Percentiles rank a stretch among this genome's conserved stretches.
These are phyloP conservation scores for Aethes cnicana DNA, from an alignment of 2,888 invertebrate genomes.

Conservation along the genomic window DNA sequence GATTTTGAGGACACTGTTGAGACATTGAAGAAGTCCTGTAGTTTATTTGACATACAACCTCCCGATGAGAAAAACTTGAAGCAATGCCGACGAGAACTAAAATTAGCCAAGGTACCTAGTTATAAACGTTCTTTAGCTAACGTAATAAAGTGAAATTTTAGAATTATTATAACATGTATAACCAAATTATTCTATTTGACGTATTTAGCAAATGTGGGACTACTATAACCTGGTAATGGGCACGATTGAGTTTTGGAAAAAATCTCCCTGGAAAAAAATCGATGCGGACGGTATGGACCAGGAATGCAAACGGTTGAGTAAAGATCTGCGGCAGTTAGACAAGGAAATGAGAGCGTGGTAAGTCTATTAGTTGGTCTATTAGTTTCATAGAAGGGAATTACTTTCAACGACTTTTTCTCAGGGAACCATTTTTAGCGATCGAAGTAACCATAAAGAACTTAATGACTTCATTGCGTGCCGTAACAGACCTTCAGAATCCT, in stretches of 20 bases:
- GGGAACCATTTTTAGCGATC: constrained; percentile 91
- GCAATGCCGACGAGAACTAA: constrained; percentile 89
- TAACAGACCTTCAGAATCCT: constrained; percentile 96
- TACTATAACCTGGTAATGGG: constrained; percentile 91
- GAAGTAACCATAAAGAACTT: constrained; percentile 94
- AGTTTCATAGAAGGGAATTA: too few relatives aligned
- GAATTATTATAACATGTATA: too few relatives aligned
- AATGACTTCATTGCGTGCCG: constrained; percentile 95
- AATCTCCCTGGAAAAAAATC: constrained; percentile 95
- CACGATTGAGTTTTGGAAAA: constrained; percentile 95
- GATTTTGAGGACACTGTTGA: constrained; percentile 86
- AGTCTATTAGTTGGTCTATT: constrained; percentile 33
- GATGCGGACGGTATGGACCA: constrained; percentile 97
- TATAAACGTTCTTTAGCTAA: neutral
- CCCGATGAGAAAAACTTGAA: constrained; percentile 91
- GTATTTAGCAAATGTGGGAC: constrained; percentile 90
- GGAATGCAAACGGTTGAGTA: constrained; percentile 95
- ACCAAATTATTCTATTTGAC: neutral
- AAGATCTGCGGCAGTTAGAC: constrained; percentile 90
- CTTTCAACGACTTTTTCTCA: constrained; percentile 34
- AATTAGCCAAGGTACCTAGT: constrained; percentile 84
- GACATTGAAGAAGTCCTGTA: constrained; percentile 87
- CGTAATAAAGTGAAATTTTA: too few relatives aligned
- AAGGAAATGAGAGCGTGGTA: constrained; percentile 90
- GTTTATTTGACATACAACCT: constrained; percentile 92